Conservation (phyloP, 2,113 vertebrate species). For the Deroptyus accipitrinus region DNA sequence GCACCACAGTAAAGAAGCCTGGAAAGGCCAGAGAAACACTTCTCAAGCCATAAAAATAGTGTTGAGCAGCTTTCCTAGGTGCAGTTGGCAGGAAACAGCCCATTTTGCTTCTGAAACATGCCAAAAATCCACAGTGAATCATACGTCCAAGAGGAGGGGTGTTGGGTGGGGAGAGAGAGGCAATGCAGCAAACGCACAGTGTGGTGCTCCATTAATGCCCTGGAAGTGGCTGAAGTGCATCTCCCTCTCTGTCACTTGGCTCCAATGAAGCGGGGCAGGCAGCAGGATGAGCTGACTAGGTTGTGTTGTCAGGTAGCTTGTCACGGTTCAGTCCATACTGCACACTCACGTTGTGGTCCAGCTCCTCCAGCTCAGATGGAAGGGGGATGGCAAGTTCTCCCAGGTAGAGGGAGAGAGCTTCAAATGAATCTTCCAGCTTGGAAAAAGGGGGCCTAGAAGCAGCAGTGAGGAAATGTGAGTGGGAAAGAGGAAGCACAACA, state of each 20-base stretch:
- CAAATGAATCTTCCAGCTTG: constrained; percentile 94
- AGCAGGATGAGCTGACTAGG: constrained; percentile 13
- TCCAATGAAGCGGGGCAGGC: not conserved
- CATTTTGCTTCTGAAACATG: constrained; percentile 41
- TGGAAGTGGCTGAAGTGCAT: constrained; percentile 45
- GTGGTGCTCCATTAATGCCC: constrained; percentile 16
- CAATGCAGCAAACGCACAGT: not conserved
- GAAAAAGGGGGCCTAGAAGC: constrained; percentile 86
- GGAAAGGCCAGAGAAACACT: constrained; percentile 21
- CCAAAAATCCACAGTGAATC: constrained; percentile 61
- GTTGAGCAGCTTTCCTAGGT: constrained; percentile 61
- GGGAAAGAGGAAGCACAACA: not conserved
- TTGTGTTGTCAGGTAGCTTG: constrained; percentile 53
- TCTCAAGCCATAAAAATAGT: constrained; percentile 42
- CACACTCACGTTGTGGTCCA: constrained; percentile 82
- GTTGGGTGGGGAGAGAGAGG: constrained; percentile 38
- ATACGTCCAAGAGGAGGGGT: not conserved
- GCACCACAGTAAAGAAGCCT: constrained; percentile 64
- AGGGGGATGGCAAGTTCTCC: constrained; percentile 91
- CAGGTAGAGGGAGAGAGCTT: constrained; percentile 88
- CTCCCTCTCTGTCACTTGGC: not conserved
- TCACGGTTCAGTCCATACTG: constrained; percentile 76
- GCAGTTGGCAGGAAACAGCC: constrained; percentile 57
- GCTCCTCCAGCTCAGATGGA: constrained; percentile 89
- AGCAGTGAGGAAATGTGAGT: not conserved